Evolutionary conservation across 2,113 vertebrate genomes (phyloP), one percentile per base, ranked within the genome.

Genomic region (Ancistrus triradiatus): DNA sequence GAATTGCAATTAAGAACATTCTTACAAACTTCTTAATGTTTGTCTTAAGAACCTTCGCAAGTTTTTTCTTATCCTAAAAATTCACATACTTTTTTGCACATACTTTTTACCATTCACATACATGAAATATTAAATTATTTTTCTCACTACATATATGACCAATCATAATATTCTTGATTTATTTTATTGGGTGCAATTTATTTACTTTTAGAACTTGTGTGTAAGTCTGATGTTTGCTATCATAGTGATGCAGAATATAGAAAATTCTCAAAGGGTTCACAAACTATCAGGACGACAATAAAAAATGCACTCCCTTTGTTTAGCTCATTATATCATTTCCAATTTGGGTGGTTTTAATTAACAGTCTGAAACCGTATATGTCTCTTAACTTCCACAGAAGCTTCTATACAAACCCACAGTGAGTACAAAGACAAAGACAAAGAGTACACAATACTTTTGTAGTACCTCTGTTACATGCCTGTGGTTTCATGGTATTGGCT

Each of bases 371-470:
- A 51, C 25, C 50, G 28, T 40, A 18, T 42, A 31, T 24, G 38
- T 28, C 4, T 2, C n/a, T 44, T 21, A 38, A 60, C 69, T 31
- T 18, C 6, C 40, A 7, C 11, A 24, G 4, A 18, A 1, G 1
- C 18, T 3, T 7, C 15, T 3, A 9, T 7, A 44, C 46, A 25
- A 19, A 49, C 3, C 21, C 11, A 10, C 3, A 52, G 8, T 35
- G 17, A 35, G 18, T 17, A 18, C 48, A 37, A 11, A 17, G 49
- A 8, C 51, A 56, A 7, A 25, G 13, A 13, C n/a, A 43, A n/a
- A n/a, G n/a, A n/a, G n/a, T n/a, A n/a, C 7, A 58, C 11, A 27
- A n/a, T 15, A 24, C 49, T 22, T 53, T 64, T 53, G 37, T 63
- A 52, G 37, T 21, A 53, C 21, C 6, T 27, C 2, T 35, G n/a